Conservation (phyloP, 2,888 invertebrate species). For the Dyspetes luteomarginatus region DNA sequence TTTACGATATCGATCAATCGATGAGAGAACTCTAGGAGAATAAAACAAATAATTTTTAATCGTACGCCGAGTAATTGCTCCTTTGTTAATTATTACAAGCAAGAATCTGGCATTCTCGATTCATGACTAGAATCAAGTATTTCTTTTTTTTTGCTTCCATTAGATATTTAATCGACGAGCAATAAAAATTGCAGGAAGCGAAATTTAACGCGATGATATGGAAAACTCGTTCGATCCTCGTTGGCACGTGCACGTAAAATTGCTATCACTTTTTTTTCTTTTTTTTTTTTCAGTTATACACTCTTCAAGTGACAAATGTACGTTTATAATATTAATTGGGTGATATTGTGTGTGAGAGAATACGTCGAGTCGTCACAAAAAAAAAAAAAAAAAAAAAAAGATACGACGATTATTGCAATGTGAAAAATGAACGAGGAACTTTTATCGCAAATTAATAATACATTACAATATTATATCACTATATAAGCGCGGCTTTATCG, state of each 20-base stretch:
- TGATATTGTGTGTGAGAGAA: conserved; percentile 22
- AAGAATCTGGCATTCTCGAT: conserved; percentile 58
- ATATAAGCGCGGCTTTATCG: conserved; percentile 31
- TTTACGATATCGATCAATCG: not conserved
- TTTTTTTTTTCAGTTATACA: conserved; percentile 12
- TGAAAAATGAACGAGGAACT: conserved; percentile 57
- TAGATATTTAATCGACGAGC: conserved; percentile 15
- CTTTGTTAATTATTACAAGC: conserved; percentile 10
- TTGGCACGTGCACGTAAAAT: conserved; percentile 32
- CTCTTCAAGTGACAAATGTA: conserved; percentile 11
- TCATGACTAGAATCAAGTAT: conserved; percentile 71
- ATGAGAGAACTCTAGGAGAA: not conserved
- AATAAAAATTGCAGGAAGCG: conserved; percentile 4
- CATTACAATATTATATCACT: conserved; percentile 14
- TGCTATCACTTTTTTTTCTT: conserved; percentile 33
- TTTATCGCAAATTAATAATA: conserved; percentile 51
- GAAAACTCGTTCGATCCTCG: conserved; percentile 2
- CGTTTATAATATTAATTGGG: conserved; percentile 5
- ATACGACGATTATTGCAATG: conserved; percentile 50
- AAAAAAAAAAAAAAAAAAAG: conserved; percentile 20
- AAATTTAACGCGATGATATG: conserved; percentile 1
- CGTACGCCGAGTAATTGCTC: not conserved
- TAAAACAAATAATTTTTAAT: not conserved
- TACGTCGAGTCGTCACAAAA: conserved; percentile 18
- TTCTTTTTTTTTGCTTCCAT: conserved; percentile 20